phyloP scores from a whole-genome alignment of 2,113 vertebrate species.

The Uria aalge region DNA sequence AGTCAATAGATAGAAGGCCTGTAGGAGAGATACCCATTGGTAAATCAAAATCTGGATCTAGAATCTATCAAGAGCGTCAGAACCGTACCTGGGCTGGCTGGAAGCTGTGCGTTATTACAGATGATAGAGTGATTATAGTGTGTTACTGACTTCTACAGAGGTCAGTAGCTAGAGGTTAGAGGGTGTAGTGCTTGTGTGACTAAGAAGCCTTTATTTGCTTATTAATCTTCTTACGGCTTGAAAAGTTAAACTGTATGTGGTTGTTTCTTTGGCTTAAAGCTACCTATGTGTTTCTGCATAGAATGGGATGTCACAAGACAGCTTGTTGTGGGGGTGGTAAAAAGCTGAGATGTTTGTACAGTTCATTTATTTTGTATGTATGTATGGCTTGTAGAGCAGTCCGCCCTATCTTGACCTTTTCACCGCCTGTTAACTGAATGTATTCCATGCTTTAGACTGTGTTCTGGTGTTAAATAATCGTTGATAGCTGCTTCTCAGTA shows the following conservation, averaged over 20 bases:
- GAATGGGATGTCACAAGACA: neutral
- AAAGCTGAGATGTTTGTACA: neutral
- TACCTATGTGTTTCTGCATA: neutral
- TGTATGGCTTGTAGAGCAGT: neutral
- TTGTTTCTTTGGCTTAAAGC: neutral
- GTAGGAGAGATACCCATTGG: neutral
- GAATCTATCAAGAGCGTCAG: neutral
- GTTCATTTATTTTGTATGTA: neutral
- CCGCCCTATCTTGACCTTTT: neutral
- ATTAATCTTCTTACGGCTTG: neutral
- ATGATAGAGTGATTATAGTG: neutral
- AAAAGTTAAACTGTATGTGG: neutral
- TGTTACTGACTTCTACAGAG: neutral
- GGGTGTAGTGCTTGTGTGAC: neutral
- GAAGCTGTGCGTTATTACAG: neutral
- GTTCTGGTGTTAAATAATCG: neutral
- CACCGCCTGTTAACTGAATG: neutral
- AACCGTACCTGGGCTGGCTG: neutral
- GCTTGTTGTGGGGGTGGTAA: neutral
- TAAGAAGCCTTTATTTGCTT: neutral
- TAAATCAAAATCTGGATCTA: neutral
- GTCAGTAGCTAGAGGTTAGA: neutral
- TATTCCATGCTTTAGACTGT: neutral
- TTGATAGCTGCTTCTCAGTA: neutral
- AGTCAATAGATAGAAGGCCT: neutral